phyloP scores from a whole-genome alignment of 1,140 invertebrate genomes.

The Microvelia longipes region DNA sequence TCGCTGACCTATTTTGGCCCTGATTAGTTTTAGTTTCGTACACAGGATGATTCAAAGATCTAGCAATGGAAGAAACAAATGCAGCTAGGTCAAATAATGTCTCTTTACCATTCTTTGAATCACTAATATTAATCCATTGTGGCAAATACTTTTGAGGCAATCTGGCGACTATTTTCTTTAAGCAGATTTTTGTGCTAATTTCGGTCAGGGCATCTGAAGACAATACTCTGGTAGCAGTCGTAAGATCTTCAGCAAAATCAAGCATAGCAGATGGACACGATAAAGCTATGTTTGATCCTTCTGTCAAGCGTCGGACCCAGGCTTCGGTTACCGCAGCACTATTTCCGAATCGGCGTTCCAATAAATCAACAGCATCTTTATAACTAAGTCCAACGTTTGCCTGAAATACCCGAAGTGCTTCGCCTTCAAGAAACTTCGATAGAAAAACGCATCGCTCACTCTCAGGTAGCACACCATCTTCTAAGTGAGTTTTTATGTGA shows the following conservation, averaged over 20 bases:
- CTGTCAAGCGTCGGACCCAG: not conserved
- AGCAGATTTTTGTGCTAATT: not conserved
- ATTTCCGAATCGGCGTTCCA: not conserved
- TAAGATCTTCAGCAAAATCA: not conserved
- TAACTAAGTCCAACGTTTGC: not conserved
- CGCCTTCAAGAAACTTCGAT: not conserved
- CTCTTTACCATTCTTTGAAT: not conserved
- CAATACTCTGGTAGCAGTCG: not conserved
- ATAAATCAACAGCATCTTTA: not conserved
- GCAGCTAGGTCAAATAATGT: not conserved
- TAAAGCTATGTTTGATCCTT: not conserved
- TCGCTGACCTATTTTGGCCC: not conserved
- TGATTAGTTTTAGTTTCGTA: not conserved
- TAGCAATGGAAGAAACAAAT: not conserved
- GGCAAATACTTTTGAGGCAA: not conserved
- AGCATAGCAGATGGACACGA: not conserved
- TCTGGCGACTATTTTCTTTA: not conserved
- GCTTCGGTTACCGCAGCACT: not conserved
- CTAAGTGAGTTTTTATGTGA: not conserved
- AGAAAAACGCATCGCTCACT: not conserved
- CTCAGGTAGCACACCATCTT: not conserved
- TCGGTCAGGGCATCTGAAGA: not conserved
- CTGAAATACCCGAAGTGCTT: not conserved
- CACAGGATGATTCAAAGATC: not conserved
- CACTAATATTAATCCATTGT: not conserved